Evolutionary conservation across 2,797 vertebrate species (phyloP).

Genomic region (Aeoliscus strigatus): DNA sequence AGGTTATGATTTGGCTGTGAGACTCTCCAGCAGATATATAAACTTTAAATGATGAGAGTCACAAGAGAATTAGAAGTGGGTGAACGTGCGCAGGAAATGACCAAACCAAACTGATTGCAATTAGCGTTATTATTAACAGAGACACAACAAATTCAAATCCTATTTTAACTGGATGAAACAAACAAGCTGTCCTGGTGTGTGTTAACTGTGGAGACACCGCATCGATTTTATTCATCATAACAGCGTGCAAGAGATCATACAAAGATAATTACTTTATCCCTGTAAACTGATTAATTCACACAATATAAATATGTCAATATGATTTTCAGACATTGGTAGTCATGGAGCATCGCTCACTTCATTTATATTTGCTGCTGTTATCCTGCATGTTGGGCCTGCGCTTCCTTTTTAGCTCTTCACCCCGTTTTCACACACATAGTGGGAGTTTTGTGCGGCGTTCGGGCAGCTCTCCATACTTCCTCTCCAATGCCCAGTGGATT

Average conservation of each 20-base stretch:
- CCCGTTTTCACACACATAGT: slow-evolving; percentile 57
- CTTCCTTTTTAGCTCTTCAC: slow-evolving; percentile 31
- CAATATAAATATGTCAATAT: too few species aligned
- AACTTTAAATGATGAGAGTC: slow-evolving; percentile 4
- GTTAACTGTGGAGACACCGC: too few species aligned
- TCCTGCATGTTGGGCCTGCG: slow-evolving; percentile 33
- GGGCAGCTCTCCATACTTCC: slow-evolving; percentile 39
- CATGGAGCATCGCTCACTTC: slow-evolving; percentile 14
- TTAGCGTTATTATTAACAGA: slow-evolving; percentile 1
- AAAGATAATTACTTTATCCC: too few species aligned
- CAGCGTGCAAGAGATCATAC: too few species aligned
- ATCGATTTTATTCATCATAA: too few species aligned
- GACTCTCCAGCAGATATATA: background rate
- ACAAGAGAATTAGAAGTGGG: slow-evolving; percentile 1
- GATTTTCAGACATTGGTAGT: slow-evolving; percentile 23
- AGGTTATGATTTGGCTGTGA: slow-evolving; percentile 6
- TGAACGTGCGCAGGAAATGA: slow-evolving; percentile 2
- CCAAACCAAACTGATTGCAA: slow-evolving; percentile 1
- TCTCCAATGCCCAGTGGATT: slow-evolving; percentile 38
- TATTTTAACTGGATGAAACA: slow-evolving; percentile 6
- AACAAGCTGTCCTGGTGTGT: background rate
- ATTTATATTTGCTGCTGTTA: slow-evolving; percentile 52
- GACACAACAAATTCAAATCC: background rate
- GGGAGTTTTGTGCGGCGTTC: slow-evolving; percentile 46
- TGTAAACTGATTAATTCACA: too few species aligned